Percentiles rank a stretch among this genome's conserved stretches.
Conservation (phyloP, 2,113 vertebrate species). For the Phainopepla nitens region DNA sequence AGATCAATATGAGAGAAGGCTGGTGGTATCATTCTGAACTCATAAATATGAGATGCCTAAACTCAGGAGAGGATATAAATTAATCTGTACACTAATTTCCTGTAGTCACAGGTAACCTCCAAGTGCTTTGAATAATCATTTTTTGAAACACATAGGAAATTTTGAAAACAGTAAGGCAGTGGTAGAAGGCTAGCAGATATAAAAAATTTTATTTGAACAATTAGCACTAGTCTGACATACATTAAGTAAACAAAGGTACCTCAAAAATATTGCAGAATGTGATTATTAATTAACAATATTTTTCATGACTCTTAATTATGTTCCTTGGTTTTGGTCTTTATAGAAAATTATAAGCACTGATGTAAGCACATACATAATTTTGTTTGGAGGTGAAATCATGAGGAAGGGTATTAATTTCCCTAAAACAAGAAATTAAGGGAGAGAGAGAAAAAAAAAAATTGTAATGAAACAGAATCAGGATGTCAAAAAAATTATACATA, state of each 20-base stretch:
- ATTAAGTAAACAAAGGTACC: neutral
- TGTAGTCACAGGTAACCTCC: neutral
- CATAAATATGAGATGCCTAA: neutral
- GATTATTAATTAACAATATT: neutral
- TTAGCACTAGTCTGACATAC: neutral
- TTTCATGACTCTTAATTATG: neutral
- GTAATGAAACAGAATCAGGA: neutral
- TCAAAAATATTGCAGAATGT: neutral
- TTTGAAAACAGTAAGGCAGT: neutral
- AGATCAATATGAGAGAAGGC: neutral
- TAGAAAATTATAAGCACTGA: neutral
- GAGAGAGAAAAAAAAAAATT: neutral
- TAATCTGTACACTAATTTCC: neutral
- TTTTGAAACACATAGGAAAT: neutral
- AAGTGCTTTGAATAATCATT: neutral
- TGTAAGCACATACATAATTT: neutral
- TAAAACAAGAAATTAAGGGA: neutral
- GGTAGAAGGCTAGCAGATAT: neutral
- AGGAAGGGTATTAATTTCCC: neutral
- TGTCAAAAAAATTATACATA: neutral
- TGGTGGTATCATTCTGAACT: neutral
- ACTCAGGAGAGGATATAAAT: neutral
- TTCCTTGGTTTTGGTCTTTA: neutral
- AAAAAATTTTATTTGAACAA: neutral
- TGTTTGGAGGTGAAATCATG: neutral